Evolutionary conservation across 2,113 vertebrate genomes (phyloP).

Genomic region (Uropsilus gracilis): DNA sequence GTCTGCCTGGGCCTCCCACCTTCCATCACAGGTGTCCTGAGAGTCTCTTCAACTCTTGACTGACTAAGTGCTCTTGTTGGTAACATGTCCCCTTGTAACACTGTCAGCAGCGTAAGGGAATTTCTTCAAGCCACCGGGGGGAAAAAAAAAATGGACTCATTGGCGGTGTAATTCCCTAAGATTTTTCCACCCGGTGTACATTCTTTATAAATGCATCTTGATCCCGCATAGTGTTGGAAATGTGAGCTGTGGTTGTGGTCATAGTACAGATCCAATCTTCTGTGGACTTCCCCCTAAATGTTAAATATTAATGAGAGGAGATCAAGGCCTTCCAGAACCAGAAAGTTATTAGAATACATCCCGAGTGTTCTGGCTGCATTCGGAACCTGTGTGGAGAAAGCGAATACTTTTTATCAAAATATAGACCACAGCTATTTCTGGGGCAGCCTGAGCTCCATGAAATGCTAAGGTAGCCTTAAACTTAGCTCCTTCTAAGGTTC

Average conservation of each 20-base stretch:
- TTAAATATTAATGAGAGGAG: constrained; percentile 9
- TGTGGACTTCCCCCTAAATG: neutral
- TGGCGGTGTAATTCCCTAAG: neutral
- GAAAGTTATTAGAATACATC: neutral
- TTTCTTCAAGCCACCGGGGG: neutral
- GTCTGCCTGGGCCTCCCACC: neutral
- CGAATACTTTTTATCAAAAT: neutral
- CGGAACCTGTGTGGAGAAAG: neutral
- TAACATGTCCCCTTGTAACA: neutral
- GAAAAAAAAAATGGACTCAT: neutral
- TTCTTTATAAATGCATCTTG: neutral
- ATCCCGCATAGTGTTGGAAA: neutral
- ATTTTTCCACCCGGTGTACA: neutral
- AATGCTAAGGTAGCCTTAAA: neutral
- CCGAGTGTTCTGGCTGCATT: neutral
- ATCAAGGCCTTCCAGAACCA: neutral
- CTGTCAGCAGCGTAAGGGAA: neutral
- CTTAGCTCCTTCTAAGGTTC: neutral
- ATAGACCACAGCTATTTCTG: neutral
- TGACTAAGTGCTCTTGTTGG: too few species aligned
- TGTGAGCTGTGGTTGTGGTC: neutral
- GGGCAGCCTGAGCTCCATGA: neutral
- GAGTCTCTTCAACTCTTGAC: neutral
- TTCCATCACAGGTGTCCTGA: neutral
- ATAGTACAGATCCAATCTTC: neutral